These are phyloP conservation scores for Corvus moneduloides DNA, from an alignment of 2,113 vertebrate genomes.

Conservation along the genomic window DNA sequence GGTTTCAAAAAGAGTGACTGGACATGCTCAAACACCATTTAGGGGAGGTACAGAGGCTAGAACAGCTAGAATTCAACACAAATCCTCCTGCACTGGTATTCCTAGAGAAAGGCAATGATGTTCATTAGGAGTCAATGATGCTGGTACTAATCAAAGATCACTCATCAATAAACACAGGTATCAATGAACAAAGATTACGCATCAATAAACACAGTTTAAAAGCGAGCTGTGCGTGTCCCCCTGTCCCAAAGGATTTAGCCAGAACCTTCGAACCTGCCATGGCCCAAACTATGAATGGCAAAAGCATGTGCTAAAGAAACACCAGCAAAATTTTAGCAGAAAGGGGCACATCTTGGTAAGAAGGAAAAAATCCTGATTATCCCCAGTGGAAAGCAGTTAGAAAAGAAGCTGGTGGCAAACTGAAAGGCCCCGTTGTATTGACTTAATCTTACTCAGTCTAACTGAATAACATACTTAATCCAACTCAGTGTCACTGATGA, in stretches of 20 bases:
- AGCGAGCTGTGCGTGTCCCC: not conserved
- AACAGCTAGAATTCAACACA: not conserved
- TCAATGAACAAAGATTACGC: not conserved
- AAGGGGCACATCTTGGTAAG: not conserved
- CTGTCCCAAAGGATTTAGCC: not conserved
- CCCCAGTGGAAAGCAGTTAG: not conserved
- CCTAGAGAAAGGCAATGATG: not conserved
- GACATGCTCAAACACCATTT: not conserved
- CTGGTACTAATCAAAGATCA: not conserved
- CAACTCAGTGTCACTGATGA: not conserved
- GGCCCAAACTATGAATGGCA: not conserved
- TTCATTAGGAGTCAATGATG: not conserved
- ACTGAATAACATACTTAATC: not conserved
- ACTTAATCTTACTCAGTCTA: not conserved
- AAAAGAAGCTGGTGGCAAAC: not conserved
- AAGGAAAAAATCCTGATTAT: not conserved
- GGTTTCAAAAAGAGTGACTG: not conserved
- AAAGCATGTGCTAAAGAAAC: accelerated
- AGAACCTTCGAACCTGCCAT: not conserved
- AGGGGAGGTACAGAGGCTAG: not conserved
- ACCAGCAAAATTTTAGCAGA: not conserved
- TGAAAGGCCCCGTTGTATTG: not conserved
- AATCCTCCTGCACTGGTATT: not conserved
- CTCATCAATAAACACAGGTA: not conserved
- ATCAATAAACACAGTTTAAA: not conserved